phyloP scores from a whole-genome alignment of 2,888 invertebrate species.

The Andrena camellia region DNA sequence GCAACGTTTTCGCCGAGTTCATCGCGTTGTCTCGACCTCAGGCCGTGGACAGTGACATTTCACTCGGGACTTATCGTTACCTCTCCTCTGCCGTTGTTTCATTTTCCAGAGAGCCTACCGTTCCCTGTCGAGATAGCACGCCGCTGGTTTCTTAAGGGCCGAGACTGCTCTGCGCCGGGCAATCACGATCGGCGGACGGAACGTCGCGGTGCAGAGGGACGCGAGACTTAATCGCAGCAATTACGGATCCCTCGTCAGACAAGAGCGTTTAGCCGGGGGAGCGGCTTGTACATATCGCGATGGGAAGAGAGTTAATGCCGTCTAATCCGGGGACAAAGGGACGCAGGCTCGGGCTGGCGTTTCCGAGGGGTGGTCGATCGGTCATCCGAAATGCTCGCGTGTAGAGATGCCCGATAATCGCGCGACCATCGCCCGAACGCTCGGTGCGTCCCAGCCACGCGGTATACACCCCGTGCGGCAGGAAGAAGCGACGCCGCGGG shows the following conservation, averaged over 20 bases:
- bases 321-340: constrained; percentile 56
- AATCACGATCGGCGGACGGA: constrained; percentile 22
- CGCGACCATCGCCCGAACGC: constrained; percentile 45
- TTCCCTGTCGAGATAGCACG: neutral
- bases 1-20: constrained; percentile 11
- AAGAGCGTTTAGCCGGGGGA: constrained; percentile 51
- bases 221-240: constrained; percentile 49
- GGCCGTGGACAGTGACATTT: neutral
- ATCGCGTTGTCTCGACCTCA: neutral
- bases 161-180: neutral
- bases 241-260: constrained; percentile 52
- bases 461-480: neutral
- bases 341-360: constrained; percentile 29
- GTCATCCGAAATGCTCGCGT: constrained; percentile 62
- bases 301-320: constrained; percentile 59
- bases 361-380: constrained; percentile 56
- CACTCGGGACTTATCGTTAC: neutral
- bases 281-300: constrained; percentile 44
- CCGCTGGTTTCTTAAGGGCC: neutral
- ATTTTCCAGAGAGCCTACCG: neutral
- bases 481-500: neutral
- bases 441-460: constrained; percentile 16
- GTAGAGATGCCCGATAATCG: constrained; percentile 62
- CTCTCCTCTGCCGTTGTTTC: neutral
- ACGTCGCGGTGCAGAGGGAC: constrained; percentile 6